These are phyloP conservation scores for Brassicogethes aeneus DNA, from an alignment of 2,888 invertebrate species.

Conservation along the genomic window DNA sequence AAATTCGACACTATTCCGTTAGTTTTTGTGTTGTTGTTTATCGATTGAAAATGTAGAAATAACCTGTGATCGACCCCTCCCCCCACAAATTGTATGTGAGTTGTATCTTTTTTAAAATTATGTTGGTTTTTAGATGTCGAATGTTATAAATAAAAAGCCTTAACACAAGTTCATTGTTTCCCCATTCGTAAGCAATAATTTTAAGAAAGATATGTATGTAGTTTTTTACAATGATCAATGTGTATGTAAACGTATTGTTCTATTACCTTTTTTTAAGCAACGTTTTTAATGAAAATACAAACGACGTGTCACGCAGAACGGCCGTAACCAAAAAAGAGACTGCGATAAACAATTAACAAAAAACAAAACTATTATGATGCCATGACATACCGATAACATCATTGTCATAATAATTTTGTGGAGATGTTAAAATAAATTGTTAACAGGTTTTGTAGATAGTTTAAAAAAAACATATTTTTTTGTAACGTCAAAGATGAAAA, in stretches of 20 bases:
- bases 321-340: constrained; percentile 37
- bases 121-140: background rate
- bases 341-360: constrained; percentile 44
- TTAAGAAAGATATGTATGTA: background rate
- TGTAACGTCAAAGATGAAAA: constrained; percentile 31
- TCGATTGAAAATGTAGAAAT: background rate
- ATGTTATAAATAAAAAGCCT: background rate
- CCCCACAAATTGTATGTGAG: background rate
- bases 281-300: background rate
- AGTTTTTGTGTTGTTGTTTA: background rate
- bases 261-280: no score
- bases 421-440: constrained; percentile 35
- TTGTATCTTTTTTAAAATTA: background rate
- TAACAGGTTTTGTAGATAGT: constrained; percentile 38
- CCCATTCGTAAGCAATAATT: background rate
- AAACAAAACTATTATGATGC: constrained; percentile 41
- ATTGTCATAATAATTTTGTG: constrained; percentile 35
- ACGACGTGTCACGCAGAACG: constrained; percentile 10
- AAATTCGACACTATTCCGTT: constrained; percentile 2
- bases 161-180: background rate
- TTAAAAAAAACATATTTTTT: constrained; percentile 40
- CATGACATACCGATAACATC: constrained; percentile 17
- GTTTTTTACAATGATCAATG: background rate
- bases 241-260: background rate
- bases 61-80: constrained; percentile 16